A percentile compares a stretch with the other conserved stretches of the same genome.
Conservation (phyloP, 2,797 vertebrate genomes). For the Sebastes cheni region DNA sequence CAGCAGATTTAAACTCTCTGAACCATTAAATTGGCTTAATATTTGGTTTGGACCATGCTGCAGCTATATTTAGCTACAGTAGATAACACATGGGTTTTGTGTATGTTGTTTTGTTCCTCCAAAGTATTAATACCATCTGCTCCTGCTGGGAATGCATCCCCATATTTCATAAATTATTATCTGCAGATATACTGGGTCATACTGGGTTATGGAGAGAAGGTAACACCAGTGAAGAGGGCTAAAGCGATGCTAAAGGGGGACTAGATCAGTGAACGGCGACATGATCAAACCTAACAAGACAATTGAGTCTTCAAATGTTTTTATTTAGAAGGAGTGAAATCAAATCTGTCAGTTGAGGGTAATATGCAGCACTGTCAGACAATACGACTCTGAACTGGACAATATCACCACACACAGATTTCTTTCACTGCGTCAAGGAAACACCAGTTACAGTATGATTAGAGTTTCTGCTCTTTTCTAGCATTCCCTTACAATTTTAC, state of each 20-base stretch:
- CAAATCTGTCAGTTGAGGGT: neutral
- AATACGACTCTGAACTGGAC: neutral
- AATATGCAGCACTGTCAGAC: neutral
- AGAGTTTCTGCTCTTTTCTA: conserved; percentile 7
- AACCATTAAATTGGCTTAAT: neutral
- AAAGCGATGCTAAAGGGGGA: neutral
- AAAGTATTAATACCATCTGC: neutral
- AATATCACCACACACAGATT: neutral
- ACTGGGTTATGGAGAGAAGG: conserved; percentile 67
- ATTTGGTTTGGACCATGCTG: too few relatives aligned
- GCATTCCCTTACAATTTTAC: neutral
- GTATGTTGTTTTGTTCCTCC: neutral
- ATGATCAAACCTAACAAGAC: conserved; percentile 30
- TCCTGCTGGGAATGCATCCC: too few relatives aligned
- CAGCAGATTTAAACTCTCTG: neutral
- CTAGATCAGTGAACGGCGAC: conserved; percentile 24
- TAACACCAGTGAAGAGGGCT: conserved; percentile 45
- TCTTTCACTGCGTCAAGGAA: neutral
- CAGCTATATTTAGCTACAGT: neutral
- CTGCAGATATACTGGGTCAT: neutral
- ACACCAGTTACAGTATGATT: neutral
- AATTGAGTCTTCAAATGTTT: neutral
- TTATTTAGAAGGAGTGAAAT: neutral
- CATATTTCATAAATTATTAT: too few relatives aligned
- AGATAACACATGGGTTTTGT: neutral